Conservation (phyloP, 2,888 invertebrate genomes). For the Eustalomyia histrio region DNA sequence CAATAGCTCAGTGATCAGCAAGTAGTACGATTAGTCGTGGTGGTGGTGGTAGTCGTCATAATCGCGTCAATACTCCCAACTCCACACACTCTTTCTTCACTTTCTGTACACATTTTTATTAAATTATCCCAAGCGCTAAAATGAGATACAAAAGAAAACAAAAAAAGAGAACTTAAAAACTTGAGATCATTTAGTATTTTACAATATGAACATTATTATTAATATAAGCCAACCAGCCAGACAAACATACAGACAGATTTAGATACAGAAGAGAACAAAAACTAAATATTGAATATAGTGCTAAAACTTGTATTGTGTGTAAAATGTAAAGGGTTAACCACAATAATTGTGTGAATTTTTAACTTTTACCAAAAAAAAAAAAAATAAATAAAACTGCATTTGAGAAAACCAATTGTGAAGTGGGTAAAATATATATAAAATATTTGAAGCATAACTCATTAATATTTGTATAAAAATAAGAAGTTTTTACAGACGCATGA, state of each 20-base stretch:
- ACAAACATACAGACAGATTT: slow-evolving; percentile 30
- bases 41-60: slow-evolving; percentile 28
- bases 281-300: slow-evolving; percentile 34
- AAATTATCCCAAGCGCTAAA: slow-evolving; percentile 44
- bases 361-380: too few species aligned
- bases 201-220: background rate
- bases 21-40: slow-evolving; percentile 27
- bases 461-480: too few species aligned
- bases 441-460: too few species aligned
- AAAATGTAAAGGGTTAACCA: too few species aligned
- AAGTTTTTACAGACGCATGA: too few species aligned
- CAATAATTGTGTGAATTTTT: too few species aligned
- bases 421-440: too few species aligned
- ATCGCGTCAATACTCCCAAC: slow-evolving; percentile 46
- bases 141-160: slow-evolving; percentile 61
- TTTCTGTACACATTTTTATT: slow-evolving; percentile 31
- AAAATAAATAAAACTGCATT: too few species aligned
- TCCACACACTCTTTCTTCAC: slow-evolving; percentile 50
- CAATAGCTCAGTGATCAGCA: slow-evolving; percentile 54
- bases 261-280: slow-evolving; percentile 36
- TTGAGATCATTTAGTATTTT: slow-evolving; percentile 6
- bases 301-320: slow-evolving; percentile 34
- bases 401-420: too few species aligned
- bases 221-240: slow-evolving; percentile 9
- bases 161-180: slow-evolving; percentile 29